phyloP scores from a whole-genome alignment of 2,797 vertebrate species.

The Helicolenus hilgendorfi region DNA sequence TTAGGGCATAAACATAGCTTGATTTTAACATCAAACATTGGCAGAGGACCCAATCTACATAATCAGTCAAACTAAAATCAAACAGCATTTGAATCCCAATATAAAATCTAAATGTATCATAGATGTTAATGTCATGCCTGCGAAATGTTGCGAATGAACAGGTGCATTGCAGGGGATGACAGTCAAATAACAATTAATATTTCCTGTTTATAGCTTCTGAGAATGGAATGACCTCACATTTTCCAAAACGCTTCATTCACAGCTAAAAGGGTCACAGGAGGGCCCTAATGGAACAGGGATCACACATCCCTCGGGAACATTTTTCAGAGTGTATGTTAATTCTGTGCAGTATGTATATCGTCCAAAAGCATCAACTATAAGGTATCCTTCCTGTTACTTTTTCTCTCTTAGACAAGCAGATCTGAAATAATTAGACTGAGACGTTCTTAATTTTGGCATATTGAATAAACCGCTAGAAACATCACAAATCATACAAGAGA shows the following conservation, averaged over 20 bases:
- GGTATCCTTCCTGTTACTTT: background rate
- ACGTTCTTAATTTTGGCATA: background rate
- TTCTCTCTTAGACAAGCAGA: background rate
- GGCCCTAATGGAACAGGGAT: conserved; percentile 17
- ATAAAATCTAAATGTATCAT: conserved; percentile 2
- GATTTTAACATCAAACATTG: conserved; percentile 39
- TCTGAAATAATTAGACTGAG: background rate
- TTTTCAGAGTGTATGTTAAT: background rate
- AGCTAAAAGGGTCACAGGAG: background rate
- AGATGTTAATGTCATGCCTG: background rate
- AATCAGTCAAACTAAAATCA: conserved; percentile 21
- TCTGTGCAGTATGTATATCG: background rate
- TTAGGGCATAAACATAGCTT: background rate
- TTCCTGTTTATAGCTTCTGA: background rate
- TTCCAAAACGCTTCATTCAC: background rate
- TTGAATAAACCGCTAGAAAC: background rate
- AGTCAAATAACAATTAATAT: background rate
- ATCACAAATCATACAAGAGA: background rate
- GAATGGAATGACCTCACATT: background rate
- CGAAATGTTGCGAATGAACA: background rate
- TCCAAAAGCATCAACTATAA: background rate
- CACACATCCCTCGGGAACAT: background rate
- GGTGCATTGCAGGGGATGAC: background rate
- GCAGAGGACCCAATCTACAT: conserved; percentile 20
- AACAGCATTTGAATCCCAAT: conserved; percentile 16